These are phyloP conservation scores for Osmerus eperlanus DNA, from an alignment of 2,113 vertebrate genomes.

Conservation along the genomic window DNA sequence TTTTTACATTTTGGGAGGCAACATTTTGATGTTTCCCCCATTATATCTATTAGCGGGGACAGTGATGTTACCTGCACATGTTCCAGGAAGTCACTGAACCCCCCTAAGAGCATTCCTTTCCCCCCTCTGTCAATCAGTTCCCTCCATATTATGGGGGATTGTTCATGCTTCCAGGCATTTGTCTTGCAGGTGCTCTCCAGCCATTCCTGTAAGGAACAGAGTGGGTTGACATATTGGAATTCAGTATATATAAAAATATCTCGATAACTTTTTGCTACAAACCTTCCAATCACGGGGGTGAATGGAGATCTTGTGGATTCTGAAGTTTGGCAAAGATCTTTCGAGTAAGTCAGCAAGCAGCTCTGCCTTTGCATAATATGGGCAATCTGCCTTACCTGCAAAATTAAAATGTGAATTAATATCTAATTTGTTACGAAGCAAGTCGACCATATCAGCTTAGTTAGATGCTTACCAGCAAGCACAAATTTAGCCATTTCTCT, in stretches of 20 bases:
- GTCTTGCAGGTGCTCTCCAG: conserved; percentile 71
- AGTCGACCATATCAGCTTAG: too few relatives aligned
- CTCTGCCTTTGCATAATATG: conserved; percentile 86
- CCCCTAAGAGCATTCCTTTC: conserved; percentile 84
- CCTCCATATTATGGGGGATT: conserved; percentile 89
- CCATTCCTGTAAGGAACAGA: conserved; percentile 75
- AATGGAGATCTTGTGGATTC: conserved; percentile 79
- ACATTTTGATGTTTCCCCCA: conserved; percentile 8
- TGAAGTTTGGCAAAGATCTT: conserved; percentile 80
- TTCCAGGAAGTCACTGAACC: conserved; percentile 84
- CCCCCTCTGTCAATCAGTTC: conserved; percentile 85
- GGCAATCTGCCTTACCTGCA: conserved; percentile 85
- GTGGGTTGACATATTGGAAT: not conserved
- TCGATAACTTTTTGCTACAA: conserved; percentile 22
- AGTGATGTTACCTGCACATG: conserved; percentile 78
- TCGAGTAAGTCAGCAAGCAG: conserved; percentile 82
- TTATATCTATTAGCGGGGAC: not conserved
- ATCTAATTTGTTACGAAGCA: not conserved
- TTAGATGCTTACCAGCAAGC: conserved; percentile 64
- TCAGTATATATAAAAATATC: not conserved
- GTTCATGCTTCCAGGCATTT: conserved; percentile 81
- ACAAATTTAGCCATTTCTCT: conserved; percentile 76
- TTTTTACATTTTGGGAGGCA: not conserved
- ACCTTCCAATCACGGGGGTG: conserved; percentile 87
- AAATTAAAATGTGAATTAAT: not conserved